Conservation (phyloP, 2,113 vertebrate genomes). For the Platanista minor region DNA sequence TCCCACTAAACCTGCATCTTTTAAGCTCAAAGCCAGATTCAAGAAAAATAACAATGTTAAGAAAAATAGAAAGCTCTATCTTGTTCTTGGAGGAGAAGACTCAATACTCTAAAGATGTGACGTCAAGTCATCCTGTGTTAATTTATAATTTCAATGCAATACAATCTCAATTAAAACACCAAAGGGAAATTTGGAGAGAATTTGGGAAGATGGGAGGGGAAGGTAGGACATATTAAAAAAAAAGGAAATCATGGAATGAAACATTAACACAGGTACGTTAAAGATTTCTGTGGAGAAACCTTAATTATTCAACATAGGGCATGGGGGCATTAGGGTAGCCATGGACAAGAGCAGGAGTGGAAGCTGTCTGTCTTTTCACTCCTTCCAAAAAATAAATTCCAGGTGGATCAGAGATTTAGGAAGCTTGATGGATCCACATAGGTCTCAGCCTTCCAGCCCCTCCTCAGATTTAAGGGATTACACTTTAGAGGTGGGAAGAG, state of each 20-base stretch:
- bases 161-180: neutral
- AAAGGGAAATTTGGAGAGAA: neutral
- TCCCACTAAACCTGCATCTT: neutral
- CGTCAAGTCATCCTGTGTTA: neutral
- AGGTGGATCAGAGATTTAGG: neutral
- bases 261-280: neutral
- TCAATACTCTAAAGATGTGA: neutral
- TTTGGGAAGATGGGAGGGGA: neutral
- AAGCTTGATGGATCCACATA: neutral
- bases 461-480: neutral
- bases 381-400: neutral
- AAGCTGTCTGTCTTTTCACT: neutral
- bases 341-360: neutral
- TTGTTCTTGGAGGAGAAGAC: neutral
- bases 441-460: neutral
- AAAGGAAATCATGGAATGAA: neutral
- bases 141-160: neutral
- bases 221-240: neutral
- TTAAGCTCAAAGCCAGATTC: neutral
- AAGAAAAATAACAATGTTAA: neutral
- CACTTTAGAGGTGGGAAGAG: neutral
- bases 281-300: neutral
- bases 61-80: neutral
- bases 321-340: neutral
- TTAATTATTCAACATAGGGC: neutral